A percentile compares a stretch with the other conserved stretches of the same genome.
These are phyloP conservation scores for Phenacoccus solenopsis DNA, from an alignment of 1,140 invertebrate species.

Conservation along the genomic window DNA sequence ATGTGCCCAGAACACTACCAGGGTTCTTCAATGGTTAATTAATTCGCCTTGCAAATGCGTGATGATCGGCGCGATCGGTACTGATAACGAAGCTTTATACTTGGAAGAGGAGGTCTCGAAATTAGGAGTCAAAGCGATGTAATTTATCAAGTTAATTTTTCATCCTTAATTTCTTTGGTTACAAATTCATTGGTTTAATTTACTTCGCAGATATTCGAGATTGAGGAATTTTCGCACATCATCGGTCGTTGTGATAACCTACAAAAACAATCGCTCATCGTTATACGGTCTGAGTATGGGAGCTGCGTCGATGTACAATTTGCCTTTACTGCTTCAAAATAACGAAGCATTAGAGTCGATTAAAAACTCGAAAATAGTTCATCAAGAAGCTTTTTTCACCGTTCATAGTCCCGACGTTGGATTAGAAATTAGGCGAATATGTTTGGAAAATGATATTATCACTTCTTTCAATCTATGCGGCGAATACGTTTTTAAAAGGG, in stretches of 20 bases:
- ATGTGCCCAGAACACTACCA: slow-evolving; percentile 29
- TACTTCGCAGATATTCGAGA: slow-evolving; percentile 26
- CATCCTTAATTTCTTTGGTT: neutral
- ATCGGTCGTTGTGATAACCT: slow-evolving; percentile 40
- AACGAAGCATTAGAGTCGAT: neutral
- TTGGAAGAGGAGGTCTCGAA: slow-evolving; percentile 26
- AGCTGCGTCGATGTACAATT: slow-evolving; percentile 28
- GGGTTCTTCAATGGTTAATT: slow-evolving; percentile 28
- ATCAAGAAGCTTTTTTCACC: slow-evolving; percentile 23
- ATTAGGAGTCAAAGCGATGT: slow-evolving; percentile 25
- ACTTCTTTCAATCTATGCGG: slow-evolving; percentile 22
- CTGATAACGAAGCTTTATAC: slow-evolving; percentile 25
- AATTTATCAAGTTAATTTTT: neutral
- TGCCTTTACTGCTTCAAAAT: slow-evolving; percentile 24
- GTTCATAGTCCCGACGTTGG: slow-evolving; percentile 21
- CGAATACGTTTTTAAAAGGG: slow-evolving; percentile 17
- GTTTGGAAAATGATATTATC: neutral
- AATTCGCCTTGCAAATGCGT: slow-evolving; percentile 22
- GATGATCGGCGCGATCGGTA: slow-evolving; percentile 29
- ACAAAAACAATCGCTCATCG: slow-evolving; percentile 36
- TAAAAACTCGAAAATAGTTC: slow-evolving; percentile 13
- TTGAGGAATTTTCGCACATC: slow-evolving; percentile 35
- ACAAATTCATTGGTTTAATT: slow-evolving; percentile 9
- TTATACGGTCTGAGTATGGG: slow-evolving; percentile 27
- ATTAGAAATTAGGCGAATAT: slow-evolving; percentile 13